Base-by-base conservation (phyloP, 2,888 invertebrate genomes). In the Dichetophora obliterata region DNA sequence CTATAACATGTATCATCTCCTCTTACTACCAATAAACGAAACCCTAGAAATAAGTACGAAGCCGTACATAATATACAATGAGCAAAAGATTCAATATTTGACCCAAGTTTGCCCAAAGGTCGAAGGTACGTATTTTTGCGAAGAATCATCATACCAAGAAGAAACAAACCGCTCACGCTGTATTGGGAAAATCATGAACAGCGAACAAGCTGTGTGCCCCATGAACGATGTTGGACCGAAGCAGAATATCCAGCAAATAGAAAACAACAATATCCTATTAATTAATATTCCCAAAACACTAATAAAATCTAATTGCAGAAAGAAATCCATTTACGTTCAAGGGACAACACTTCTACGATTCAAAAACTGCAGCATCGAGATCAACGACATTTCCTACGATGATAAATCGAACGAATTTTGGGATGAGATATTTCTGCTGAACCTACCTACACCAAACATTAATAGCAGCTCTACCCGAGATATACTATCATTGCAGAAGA, bases 21-120 rank as follows among this genome's bases (percentile, higher is more conserved):
- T 78, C 34, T 70, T 76, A 34, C 31, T 79, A 54, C 78, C 79
- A 16, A 78, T 80, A 11, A 79, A 79, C 50, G 22, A 77, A 61
- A 79, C 75, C 0, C 77, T 74, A 63, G 50, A 63, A 63, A 77
- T 80, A 63, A 57, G 50, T 9, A 68, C 72, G 48, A 66, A 75
- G 71, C 77, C 74, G 14, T 75, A 70, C 22, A 16, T 71, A 34
- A 68, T 22, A 48, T 54, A 68, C 27, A 73, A 77, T 66, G 48
- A 57, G 16, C 43, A 71, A 48, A 37, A 24, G 66, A 78, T 74
- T 54, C 73, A 75, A 78, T 74, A 54, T 50, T 59, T 77, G 6
- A 16, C 63, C 11, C 24, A 75, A 66, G 27, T 50, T 65, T 78
- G 77, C n/a, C 74, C 70, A 43, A 73, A 65, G 68, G n/a, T 76